These are phyloP conservation scores for Turritopsis rubra DNA, from an alignment of 30 jellyfish, hydroid and myxozoan genomes.

Conservation along the genomic window DNA sequence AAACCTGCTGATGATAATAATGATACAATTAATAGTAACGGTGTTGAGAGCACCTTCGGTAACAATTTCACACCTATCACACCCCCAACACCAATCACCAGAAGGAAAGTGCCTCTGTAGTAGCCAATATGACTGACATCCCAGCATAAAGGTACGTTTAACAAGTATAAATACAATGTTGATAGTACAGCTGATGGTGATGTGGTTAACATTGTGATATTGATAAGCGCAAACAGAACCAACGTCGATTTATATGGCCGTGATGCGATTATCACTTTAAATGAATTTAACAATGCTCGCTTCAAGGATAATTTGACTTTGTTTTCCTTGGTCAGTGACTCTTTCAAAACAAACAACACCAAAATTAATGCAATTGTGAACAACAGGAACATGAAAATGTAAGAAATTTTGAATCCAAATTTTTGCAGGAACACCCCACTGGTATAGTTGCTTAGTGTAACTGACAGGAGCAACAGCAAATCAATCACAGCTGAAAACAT, in stretches of 20 bases:
- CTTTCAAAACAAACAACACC: neutral
- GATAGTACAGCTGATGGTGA: slow-evolving; percentile 6
- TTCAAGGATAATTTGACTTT: neutral
- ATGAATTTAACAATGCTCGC: neutral
- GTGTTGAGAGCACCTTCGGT: slow-evolving; percentile 14
- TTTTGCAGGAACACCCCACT: slow-evolving; percentile 14
- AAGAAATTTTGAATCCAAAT: slow-evolving; percentile 9
- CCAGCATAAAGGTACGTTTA: slow-evolving; percentile 69
- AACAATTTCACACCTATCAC: slow-evolving; percentile 48
- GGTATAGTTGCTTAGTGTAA: slow-evolving; percentile 8
- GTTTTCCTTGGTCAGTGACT: slow-evolving; percentile 12
- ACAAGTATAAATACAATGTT: slow-evolving; percentile 33
- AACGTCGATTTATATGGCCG: neutral
- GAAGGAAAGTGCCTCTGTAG: slow-evolving; percentile 46
- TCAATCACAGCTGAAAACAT: slow-evolving; percentile 19
- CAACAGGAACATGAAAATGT: neutral
- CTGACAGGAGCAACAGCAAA: neutral
- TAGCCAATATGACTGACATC: slow-evolving; percentile 56
- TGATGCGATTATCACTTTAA: neutral
- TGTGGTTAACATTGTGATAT: neutral
- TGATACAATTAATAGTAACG: slow-evolving; percentile 25
- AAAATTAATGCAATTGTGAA: neutral
- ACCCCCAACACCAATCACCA: slow-evolving; percentile 64
- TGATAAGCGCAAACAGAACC: neutral
- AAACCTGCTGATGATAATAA: slow-evolving; percentile 36